A percentile compares a stretch with the other conserved stretches of the same genome.
Conservation (phyloP, 2,888 invertebrate species). For the Icerya purchasi region DNA sequence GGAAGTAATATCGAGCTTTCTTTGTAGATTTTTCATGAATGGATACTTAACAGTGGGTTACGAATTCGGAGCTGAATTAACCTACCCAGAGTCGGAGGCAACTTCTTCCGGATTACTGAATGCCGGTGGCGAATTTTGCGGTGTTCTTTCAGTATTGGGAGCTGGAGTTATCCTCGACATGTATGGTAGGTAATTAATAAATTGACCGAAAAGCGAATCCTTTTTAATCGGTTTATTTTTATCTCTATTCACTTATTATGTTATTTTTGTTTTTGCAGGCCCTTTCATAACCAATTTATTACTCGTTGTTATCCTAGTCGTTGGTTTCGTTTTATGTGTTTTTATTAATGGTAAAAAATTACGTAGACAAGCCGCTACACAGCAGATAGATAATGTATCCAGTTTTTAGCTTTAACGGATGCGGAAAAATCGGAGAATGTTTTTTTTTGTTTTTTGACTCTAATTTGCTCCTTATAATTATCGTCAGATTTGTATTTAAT, state of each 20-base stretch:
- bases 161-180: conserved; percentile 27
- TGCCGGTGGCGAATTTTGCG: conserved; percentile 20
- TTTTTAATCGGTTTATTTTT: too few relatives aligned
- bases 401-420: too few relatives aligned
- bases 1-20: too few relatives aligned
- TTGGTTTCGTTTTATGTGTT: conserved; percentile 8
- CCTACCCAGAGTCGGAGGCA: conserved; percentile 22
- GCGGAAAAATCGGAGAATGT: too few relatives aligned
- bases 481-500: too few relatives aligned
- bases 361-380: conserved; percentile 4
- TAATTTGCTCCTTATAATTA: too few relatives aligned
- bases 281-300: conserved; percentile 5
- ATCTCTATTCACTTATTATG: too few relatives aligned
- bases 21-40: conserved; percentile 18
- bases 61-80: conserved; percentile 22
- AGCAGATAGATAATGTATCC: neutral
- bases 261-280: conserved; percentile 1
- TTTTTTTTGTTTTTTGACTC: too few relatives aligned
- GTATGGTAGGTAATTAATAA: conserved; percentile 32
- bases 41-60: conserved; percentile 22
- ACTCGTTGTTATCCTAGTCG: conserved; percentile 5
- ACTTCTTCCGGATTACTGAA: conserved; percentile 22
- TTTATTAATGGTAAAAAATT: conserved; percentile 11
- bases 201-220: too few relatives aligned
- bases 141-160: conserved; percentile 18